Evolutionary conservation across 2,888 invertebrate genomes (phyloP), one percentile per base, ranked within the genome.

Genomic region (Leptopterna dolabrata): DNA sequence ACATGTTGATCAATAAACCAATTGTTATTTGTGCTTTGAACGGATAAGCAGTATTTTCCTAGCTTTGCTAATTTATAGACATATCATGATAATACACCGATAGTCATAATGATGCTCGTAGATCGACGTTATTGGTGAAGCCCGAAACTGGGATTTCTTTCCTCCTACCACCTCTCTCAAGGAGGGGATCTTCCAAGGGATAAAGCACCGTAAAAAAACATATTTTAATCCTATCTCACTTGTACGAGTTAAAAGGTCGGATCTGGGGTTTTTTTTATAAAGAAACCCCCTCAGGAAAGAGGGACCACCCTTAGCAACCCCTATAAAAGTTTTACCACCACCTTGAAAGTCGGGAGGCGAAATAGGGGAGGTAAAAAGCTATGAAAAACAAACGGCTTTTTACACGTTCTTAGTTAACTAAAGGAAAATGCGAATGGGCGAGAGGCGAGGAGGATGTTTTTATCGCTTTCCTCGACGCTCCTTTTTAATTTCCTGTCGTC

Each of bases 401-500:
- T 76, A 86, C 76, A 51, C 86, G 85, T 85, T 47, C 81, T 85
- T 45, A 83, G 73, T 85, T 85, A 85, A 85, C 85, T 51, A 55
- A 76, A 86, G 55, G 81, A 55, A 55, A 55, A 29, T 43, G 43
- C 27, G 76, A 19, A 36, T n/a, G 43, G 80, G 55, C 51, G 14
- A 29, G 70, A 70, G 30, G 83, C 9, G 51, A 70, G 70, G 63
- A 7, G 43, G 45, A 55, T 76, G 76, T 86, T 86, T 86, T 86
- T 86, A 86, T 86, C 86, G 86, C 47, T 86, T 86, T 51, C 86
- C 86, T 51, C 55, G 51, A 70, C 41, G 83, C 83, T 87, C 47
- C 81, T 87, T 87, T 87, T 87, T 87, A 87, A 87, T 87, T 87
- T 87, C 87, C 87, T 87, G 87, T 81, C 43, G 29, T 47, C 85